Percentiles rank a stretch among this genome's conserved stretches.
Conservation (phyloP, 2,888 invertebrate species). For the Allolobophora icterica region DNA sequence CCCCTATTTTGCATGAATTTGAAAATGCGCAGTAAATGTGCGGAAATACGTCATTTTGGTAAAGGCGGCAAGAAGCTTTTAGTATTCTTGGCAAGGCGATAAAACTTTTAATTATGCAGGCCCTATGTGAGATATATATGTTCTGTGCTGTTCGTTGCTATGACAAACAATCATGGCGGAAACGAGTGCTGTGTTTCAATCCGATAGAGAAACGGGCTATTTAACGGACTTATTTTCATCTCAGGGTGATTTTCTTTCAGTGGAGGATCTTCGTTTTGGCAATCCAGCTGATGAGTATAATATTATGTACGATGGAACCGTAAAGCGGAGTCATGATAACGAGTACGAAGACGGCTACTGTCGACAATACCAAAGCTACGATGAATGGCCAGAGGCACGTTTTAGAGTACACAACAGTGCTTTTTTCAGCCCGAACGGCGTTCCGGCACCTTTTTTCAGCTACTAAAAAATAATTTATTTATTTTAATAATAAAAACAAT, state of each 20-base stretch:
- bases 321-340: background rate
- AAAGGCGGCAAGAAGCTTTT: no score
- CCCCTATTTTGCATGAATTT: no score
- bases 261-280: background rate
- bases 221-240: background rate
- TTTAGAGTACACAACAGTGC: no score
- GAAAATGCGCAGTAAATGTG: no score
- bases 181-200: background rate
- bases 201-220: background rate
- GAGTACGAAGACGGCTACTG: background rate
- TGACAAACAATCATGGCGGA: background rate
- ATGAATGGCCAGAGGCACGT: background rate
- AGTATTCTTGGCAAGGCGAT: no score
- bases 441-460: no score
- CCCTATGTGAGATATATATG: background rate
- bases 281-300: background rate
- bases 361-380: background rate
- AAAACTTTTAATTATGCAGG: no score
- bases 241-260: background rate
- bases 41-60: background rate
- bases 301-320: background rate
- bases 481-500: no score
- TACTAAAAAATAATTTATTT: no score
- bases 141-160: slow-evolving; percentile 9
- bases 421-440: no score